Evolutionary conservation across 2,888 invertebrate species (phyloP), one percentile per base, ranked within the genome.

Genomic region (Agrenia bidenticulata): DNA sequence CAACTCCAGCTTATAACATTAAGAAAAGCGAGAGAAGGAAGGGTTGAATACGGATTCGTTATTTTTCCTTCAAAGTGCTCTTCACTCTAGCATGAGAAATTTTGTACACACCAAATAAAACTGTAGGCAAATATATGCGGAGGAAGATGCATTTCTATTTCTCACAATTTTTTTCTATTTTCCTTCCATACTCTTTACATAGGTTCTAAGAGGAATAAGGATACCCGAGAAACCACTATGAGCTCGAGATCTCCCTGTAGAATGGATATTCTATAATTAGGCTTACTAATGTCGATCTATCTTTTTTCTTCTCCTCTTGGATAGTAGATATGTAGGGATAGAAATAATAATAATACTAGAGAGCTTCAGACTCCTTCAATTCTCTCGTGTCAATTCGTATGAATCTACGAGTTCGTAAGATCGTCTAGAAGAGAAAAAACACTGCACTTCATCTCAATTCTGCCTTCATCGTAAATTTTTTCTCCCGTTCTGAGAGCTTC

Each of bases 241-340:
- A 32, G 32, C 32, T 7, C 32, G 32, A 32, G 32, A 32, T 32
- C 32, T 32, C 32, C 32, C 32, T 32, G 32, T 15, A 17, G 45
- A 15, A 19, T 45, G 15, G n/a, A 45, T 15, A 51, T 51, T 51
- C 51, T 51, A 51, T 51, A 24, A 21, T 51, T 51, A 51, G 51
- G 51, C 19, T 13, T 51, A 15, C 15, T 51, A 15, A 23, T 19
- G 51, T 17, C 19, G 51, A 51, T 51, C 51, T 15, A 51, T 51
- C 51, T 51, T 51, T 51, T 51, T 24, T 21, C 51, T 51, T 4
- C 51, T 51, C 19, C 19, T 17, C 4, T 45, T 45, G 15, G n/a
- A 45, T 45, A 39, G 9, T 45, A 45, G 45, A 9, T 17, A 45
- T 5, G 45, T 19, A 9, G 45, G 45, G 26, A 26, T 26, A 21